Conservation (phyloP, 64 coral and sea anemone genomes). For the Trachythela sp. region DNA sequence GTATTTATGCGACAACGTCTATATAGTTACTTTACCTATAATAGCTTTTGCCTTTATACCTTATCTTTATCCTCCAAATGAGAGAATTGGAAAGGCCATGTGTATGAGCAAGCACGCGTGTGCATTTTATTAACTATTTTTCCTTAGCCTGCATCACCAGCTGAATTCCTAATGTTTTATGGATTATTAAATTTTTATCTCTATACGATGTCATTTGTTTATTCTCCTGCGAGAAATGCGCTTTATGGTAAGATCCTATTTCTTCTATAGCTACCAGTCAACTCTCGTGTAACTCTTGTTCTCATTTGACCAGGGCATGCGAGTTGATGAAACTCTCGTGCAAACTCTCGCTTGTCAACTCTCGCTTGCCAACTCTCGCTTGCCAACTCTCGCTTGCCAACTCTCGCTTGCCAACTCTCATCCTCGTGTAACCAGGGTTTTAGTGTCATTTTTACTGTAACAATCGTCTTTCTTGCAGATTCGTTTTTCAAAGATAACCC, state of each 20-base stretch:
- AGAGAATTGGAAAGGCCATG: no score
- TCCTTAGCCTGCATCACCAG: conserved; percentile 70
- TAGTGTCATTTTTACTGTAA: not conserved
- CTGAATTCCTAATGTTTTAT: conserved; percentile 91
- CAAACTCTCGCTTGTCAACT: no score
- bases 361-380: no score
- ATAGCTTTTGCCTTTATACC: no score
- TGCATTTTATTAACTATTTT: not conserved
- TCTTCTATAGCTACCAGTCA: no score
- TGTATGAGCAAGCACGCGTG: not conserved
- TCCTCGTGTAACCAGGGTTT: not conserved
- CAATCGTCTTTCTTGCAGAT: conserved; percentile 31
- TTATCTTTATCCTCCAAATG: no score
- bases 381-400: no score
- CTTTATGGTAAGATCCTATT: conserved; percentile 65
- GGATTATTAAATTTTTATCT: conserved; percentile 89
- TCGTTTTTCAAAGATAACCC: conserved; percentile 89
- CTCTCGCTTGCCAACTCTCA: not conserved
- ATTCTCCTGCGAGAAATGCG: conserved; percentile 88
- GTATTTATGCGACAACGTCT: no score
- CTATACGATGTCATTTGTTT: conserved; percentile 93
- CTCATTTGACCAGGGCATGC: no score
- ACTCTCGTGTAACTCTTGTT: no score
- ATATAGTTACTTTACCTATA: no score
- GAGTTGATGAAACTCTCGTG: no score